Base-by-base conservation (phyloP, 2,888 invertebrate species). In the Drepana falcataria region DNA sequence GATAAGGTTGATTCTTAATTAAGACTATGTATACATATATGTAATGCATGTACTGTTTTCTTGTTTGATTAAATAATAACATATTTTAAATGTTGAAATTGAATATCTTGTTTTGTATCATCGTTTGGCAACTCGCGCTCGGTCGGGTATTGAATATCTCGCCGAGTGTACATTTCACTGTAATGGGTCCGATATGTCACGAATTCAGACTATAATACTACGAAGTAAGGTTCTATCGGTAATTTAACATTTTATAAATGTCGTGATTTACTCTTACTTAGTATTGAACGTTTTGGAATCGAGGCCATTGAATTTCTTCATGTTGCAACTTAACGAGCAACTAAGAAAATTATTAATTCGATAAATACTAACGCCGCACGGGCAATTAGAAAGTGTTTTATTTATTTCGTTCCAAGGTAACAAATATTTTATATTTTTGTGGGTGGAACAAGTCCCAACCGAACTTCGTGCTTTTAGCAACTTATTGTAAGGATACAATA, bases 331-430 rank as follows among this genome's bases (percentile, higher is more conserved):
- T 85, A 83, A 84, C 75, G 74, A 77, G 81, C 81, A 79, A 86
- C 86, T 83, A 76, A 79, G 75, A 87, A 89, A 87, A 86, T 88
- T 79, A 69, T 44, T 34, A 75, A 63, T 74, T 65, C 74, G 76
- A 70, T 78, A 76, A 74, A 71, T 35, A 74, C 69, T 76, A 79
- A 71, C 73, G 86, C 87, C 86, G 75, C 64, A 76, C 75, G 78
- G 89, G 88, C 87, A 81, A 79, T 84, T 80, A 80, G 83, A 87
- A 81, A 83, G 77, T 81, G 82, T 83, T 71, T 85, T 88, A 87
- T 90, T 90, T 89, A 88, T 90, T 89, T 88, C 82, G 87, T 87
- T 87, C 73, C 85, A 84, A 86, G 85, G 37, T 81, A 82, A 89
- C 85, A 83, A 84, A 87, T 89, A 87, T 85, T 87, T 86, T 88